A percentile compares a stretch with the other conserved stretches of the same genome.
phyloP scores from a whole-genome alignment of 2,888 invertebrate genomes.

The Mellilla xanthometata region DNA sequence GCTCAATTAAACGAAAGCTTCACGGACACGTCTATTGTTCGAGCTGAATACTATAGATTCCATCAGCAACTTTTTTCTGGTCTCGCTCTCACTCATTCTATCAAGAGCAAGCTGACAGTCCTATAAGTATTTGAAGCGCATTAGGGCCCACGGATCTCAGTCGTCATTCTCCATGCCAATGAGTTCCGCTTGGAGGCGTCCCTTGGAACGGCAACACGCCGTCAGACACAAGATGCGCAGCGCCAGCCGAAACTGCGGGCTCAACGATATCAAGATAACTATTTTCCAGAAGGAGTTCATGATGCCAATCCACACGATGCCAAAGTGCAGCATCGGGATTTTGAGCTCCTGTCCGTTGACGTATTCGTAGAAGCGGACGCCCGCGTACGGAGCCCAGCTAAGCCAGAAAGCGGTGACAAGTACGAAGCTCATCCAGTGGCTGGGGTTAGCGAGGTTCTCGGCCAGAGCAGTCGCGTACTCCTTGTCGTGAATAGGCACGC shows the following conservation, averaged over 20 bases:
- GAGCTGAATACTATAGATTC: conserved; percentile 5
- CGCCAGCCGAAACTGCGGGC: conserved; percentile 96
- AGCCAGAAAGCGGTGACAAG: conserved; percentile 95
- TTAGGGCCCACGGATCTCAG: conserved; percentile 64
- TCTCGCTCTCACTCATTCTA: conserved; percentile 25
- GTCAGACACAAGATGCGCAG: conserved; percentile 94
- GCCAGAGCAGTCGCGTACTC: conserved; percentile 95
- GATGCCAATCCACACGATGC: conserved; percentile 97
- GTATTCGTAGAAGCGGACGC: conserved; percentile 90
- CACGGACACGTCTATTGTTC: conserved; percentile 23
- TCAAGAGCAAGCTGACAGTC: conserved; percentile 23
- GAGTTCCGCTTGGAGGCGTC: conserved; percentile 91
- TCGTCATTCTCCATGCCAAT: conserved; percentile 94
- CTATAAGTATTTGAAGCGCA: conserved; percentile 32
- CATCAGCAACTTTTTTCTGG: conserved; percentile 15
- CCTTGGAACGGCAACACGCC: conserved; percentile 93
- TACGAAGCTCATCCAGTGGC: conserved; percentile 97
- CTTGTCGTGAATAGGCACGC: conserved; percentile 95
- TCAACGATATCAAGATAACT: conserved; percentile 93
- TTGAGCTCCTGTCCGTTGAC: conserved; percentile 84
- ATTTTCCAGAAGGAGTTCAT: conserved; percentile 98
- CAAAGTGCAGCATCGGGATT: conserved; percentile 94
- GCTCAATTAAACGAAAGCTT: conserved; percentile 27
- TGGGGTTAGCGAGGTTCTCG: conserved; percentile 95
- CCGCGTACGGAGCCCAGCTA: conserved; percentile 96